These are phyloP conservation scores for Whitmania pigra DNA, from an alignment of 1,140 invertebrate genomes.

Conservation along the genomic window DNA sequence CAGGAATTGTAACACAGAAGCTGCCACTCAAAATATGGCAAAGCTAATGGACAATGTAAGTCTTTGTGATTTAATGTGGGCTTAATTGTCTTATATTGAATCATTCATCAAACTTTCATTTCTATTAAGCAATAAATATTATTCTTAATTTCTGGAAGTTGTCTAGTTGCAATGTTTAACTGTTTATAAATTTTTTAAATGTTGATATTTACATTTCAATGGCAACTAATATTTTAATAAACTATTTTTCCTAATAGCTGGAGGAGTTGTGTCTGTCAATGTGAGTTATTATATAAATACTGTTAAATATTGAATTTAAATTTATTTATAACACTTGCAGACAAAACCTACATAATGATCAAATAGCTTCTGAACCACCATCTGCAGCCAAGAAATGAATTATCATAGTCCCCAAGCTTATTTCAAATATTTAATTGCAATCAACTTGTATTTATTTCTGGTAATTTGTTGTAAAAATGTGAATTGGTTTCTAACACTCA, in stretches of 20 bases:
- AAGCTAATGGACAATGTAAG: conserved; percentile 34
- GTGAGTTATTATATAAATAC: conserved; percentile 31
- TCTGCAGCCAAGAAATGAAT: no score
- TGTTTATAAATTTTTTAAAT: no score
- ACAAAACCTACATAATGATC: neutral
- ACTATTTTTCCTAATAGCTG: conserved; percentile 30
- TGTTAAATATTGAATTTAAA: neutral
- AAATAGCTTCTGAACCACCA: neutral
- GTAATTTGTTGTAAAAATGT: no score
- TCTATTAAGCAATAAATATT: conserved; percentile 14
- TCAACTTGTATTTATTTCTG: no score
- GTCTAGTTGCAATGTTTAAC: no score
- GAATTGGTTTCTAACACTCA: no score
- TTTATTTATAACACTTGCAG: neutral
- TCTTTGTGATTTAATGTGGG: neutral
- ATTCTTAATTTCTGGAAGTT: neutral
- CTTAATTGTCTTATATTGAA: neutral
- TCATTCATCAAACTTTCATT: neutral
- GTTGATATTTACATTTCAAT: no score
- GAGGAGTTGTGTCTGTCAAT: conserved; percentile 36
- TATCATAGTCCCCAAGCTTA: no score
- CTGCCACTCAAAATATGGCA: conserved; percentile 33
- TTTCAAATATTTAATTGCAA: no score
- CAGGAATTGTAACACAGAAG: conserved; percentile 12
- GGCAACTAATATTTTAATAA: neutral